Base-by-base conservation (phyloP, 2,888 invertebrate genomes). In the Drosophila leonis region DNA sequence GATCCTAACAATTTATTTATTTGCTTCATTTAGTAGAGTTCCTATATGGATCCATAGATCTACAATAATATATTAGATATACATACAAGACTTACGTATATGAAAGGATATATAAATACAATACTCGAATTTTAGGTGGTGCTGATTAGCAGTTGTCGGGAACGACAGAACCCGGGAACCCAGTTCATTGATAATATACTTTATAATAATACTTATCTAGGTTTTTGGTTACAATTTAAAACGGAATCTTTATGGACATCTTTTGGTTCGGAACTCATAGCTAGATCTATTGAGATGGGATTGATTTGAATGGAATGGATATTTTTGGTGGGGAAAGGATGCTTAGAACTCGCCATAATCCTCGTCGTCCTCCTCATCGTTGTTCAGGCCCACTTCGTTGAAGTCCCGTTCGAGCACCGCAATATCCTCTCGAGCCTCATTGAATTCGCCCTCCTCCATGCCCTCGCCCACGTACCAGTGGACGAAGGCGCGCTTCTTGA, bases 391-490 rank as follows among this genome's bases (percentile, higher is more conserved):
- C 44, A 93, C 91, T 83, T 93, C 93, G 66, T 92, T 90, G 54
- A 92, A 93, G 66, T 93, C 93, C 20, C 81, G 88, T 60, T 93
- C 93, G 15, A 93, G 78, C 46, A 86, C 83, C 0, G 92, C 92
- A 31, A 92, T 88, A 72, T 93, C 91, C 54, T 93, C 93, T 3
- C 93, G 84, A 0, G 93, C 92, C 80, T 93, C 93, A 1, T 82
- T 89, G 67, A 93, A 93, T 68, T 93, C 93, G 37, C 91, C 91
- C 67, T 92, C 92, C 78, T 93, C 93, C 93, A 93, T 93, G 60
- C 93, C 93, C 78, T 93, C 93, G 29, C 92, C 92, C 8, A 93
- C 95, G 91, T 94, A 97, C 98, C 98, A 98, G 93, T 98, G 98
- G 75, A 98, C 97, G 91, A 99, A 99, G 56, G 98, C 98, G 15